Evolutionary conservation across 2,113 vertebrate species (phyloP).

Genomic region (Australoheros scitulus): DNA sequence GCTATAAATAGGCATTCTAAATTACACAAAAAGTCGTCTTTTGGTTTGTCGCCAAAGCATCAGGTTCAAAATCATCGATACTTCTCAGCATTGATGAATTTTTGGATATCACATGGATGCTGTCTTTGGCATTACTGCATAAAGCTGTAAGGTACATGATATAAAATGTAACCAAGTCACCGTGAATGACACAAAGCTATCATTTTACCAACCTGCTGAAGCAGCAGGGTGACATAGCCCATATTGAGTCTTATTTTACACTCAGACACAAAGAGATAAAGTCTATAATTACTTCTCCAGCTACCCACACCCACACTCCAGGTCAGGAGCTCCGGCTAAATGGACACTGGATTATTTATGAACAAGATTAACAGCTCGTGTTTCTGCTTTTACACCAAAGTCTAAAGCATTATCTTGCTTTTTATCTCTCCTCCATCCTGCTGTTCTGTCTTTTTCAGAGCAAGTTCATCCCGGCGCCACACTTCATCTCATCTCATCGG

Average conservation of each 20-base stretch:
- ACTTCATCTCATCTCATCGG: not conserved
- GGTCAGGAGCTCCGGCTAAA: slow-evolving; percentile 28
- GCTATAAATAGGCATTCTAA: not conserved
- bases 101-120: not conserved
- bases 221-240: not conserved
- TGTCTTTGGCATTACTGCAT: not conserved
- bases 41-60: no score
- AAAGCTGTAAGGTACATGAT: not conserved
- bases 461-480: not conserved
- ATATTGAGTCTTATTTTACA: not conserved
- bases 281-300: not conserved
- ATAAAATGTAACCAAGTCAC: no score
- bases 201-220: not conserved
- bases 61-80: not conserved
- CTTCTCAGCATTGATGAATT: not conserved
- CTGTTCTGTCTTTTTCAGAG: not conserved
- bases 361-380: slow-evolving; percentile 14
- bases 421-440: not conserved
- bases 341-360: slow-evolving; percentile 24
- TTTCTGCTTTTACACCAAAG: slow-evolving; percentile 15
- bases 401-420: slow-evolving; percentile 8
- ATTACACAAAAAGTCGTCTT: not conserved
- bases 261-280: not conserved
- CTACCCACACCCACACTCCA: not conserved
- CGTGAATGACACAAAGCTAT: not conserved